These are phyloP conservation scores for Chelon labrosus DNA, from an alignment of 2,797 vertebrate genomes.

Conservation along the genomic window DNA sequence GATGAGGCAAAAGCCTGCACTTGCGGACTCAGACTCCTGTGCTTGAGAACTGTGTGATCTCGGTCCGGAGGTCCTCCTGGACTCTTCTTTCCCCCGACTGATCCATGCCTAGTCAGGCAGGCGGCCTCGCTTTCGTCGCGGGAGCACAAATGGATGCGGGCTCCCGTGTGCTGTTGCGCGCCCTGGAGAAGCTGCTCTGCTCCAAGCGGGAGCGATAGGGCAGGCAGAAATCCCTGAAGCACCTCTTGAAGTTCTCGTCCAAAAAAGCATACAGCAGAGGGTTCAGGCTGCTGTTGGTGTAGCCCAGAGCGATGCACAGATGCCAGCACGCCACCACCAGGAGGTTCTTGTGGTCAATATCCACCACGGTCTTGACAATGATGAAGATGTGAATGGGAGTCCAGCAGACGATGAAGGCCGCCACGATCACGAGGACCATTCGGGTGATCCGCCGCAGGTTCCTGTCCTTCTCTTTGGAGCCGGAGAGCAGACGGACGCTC, in stretches of 20 bases:
- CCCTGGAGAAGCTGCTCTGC: slow-evolving; percentile 88
- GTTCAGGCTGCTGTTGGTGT: slow-evolving; percentile 98
- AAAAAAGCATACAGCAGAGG: slow-evolving; percentile 96
- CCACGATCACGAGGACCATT: slow-evolving; percentile 98
- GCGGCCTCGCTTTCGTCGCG: slow-evolving; percentile 76
- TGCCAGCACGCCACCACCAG: slow-evolving; percentile 93
- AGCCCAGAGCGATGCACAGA: slow-evolving; percentile 96
- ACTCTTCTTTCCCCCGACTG: slow-evolving; percentile 51
- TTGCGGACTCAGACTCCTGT: slow-evolving; percentile 84
- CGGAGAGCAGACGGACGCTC: slow-evolving; percentile 94
- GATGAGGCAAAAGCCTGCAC: background rate
- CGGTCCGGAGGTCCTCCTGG: slow-evolving; percentile 83
- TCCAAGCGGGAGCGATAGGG: slow-evolving; percentile 85
- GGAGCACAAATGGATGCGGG: slow-evolving; percentile 87
- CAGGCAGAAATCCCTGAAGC: slow-evolving; percentile 95
- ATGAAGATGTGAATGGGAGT: slow-evolving; percentile 98
- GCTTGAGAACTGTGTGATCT: slow-evolving; percentile 87
- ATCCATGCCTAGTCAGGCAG: slow-evolving; percentile 88
- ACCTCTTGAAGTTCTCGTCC: slow-evolving; percentile 98
- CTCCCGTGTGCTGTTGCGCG: slow-evolving; percentile 85
- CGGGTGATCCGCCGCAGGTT: slow-evolving; percentile 95
- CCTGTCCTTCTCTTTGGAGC: slow-evolving; percentile 96
- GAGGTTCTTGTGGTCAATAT: slow-evolving; percentile 89
- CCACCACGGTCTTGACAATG: slow-evolving; percentile 93
- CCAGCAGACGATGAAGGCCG: slow-evolving; percentile 97